Base-by-base conservation (phyloP, 2,797 vertebrate genomes). In the Manis crassicaudata region DNA sequence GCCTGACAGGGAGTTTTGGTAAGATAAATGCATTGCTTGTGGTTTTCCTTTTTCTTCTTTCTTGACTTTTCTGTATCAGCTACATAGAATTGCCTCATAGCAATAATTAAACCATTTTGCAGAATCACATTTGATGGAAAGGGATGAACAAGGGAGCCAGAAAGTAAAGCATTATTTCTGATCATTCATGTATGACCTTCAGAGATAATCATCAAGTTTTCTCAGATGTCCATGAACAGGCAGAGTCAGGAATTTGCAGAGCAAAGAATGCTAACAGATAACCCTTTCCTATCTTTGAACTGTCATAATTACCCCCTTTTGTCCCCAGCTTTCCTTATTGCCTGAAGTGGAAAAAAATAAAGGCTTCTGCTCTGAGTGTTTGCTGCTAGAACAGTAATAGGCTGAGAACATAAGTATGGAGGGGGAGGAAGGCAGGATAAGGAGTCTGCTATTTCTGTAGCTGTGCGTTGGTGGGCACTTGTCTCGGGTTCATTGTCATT, bases 161-260 rank as follows among this genome's bases (percentile, higher is more conserved):
- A 1, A 92, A 65, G 87, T 17, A 92, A 86, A 16, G 1, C 75
- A n/a, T 92, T 65, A 88, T 90, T 97, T 97, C 75, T 83, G 7
- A 13, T 0, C 27, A 68, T 97, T 97, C 70, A 29, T 7, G 87
- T 7, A 20, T 98, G 97, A 98, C 97, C 98, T 98, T 98, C 98
- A 97, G 87, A 96, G 95, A 96, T 92, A n/a, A 96, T 92, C 63
- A 90, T 80, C 85, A 97, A 17, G 37, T 97, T 97, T 90, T 96
- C 82, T 96, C 89, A 27, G 20, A 63, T 96, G 88, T 93, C 32
- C 8, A 18, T 92, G 77, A 96, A 50, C 85, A 95, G 32, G 35
- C 72, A 95, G 65, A 88, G 86, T 67, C 76, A 27, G 56, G 46
- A 93, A 77, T 91, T 92, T 91, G 70, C 43, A 76, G 80, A 90